These are phyloP conservation scores for Brachionus rubens DNA, from an alignment of 1,140 invertebrate species.

Conservation along the genomic window DNA sequence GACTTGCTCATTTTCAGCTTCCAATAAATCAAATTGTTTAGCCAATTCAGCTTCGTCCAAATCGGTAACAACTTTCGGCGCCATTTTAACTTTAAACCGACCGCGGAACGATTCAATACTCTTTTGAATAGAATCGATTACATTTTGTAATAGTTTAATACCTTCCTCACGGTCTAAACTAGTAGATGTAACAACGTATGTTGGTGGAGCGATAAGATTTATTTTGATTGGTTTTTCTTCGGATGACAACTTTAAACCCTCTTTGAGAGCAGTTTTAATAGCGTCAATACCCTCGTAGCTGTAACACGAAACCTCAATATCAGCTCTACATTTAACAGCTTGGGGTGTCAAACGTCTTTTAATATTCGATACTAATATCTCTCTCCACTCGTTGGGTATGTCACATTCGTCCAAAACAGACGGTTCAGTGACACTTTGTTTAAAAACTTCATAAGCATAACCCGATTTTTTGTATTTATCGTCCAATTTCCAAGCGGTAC, in stretches of 20 bases:
- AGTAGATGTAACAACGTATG: conserved; percentile 97
- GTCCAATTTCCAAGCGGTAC: conserved; percentile 99
- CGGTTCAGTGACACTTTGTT: conserved; percentile 82
- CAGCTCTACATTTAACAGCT: conserved; percentile 90
- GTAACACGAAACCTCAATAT: conserved; percentile 97
- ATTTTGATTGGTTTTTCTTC: conserved; percentile 65
- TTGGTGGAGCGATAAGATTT: conserved; percentile 94
- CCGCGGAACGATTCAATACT: conserved; percentile 80
- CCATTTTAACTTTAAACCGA: conserved; percentile 89
- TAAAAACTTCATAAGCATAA: conserved; percentile 95
- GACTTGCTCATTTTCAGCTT: conserved; percentile 88
- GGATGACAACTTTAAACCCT: conserved; percentile 79
- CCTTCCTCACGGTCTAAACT: conserved; percentile 93
- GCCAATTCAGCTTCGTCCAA: conserved; percentile 86
- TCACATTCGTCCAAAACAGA: conserved; percentile 92
- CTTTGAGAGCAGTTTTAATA: conserved; percentile 84
- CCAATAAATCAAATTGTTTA: conserved; percentile 84
- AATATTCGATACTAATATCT: conserved; percentile 88
- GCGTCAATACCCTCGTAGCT: conserved; percentile 98
- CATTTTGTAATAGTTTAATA: conserved; percentile 78
- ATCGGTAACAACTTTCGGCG: conserved; percentile 95
- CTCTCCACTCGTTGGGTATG: conserved; percentile 84
- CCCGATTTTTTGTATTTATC: conserved; percentile 92
- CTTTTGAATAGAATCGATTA: conserved; percentile 79
- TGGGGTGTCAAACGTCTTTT: conserved; percentile 93